phyloP scores from a whole-genome alignment of 2,113 vertebrate species.

The Gulo gulo region DNA sequence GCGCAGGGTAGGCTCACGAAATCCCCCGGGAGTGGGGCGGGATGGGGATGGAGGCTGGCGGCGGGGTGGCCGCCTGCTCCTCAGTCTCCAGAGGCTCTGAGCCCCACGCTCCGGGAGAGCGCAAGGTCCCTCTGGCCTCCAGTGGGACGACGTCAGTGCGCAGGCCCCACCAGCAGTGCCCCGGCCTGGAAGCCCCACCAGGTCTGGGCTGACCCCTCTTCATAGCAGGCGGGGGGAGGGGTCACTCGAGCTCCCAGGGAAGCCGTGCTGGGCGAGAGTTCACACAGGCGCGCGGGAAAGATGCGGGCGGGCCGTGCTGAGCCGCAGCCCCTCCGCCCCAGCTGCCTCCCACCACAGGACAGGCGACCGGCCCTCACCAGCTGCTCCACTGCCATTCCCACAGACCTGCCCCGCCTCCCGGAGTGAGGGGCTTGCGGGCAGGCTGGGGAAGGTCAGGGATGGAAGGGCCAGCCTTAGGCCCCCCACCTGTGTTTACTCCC shows the following conservation, averaged over 20 bases:
- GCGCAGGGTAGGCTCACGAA: background rate
- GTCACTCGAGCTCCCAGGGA: too few species aligned
- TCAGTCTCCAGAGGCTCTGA: background rate
- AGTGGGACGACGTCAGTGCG: too few species aligned
- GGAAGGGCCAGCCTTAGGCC: too few species aligned
- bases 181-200: background rate
- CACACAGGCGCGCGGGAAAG: background rate
- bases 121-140: background rate
- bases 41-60: background rate
- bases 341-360: background rate
- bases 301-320: background rate
- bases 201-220: background rate
- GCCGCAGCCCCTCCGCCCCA: background rate
- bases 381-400: background rate
- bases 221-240: too few species aligned
- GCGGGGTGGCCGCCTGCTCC: background rate
- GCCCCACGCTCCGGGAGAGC: background rate
- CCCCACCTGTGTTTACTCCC: background rate
- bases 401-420: accelerated
- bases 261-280: background rate
- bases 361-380: background rate
- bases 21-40: background rate
- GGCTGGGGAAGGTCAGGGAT: background rate
- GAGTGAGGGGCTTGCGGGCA: background rate
- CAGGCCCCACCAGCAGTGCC: background rate